Conservation (phyloP, 2,888 invertebrate species). For the Volucella inanis region DNA sequence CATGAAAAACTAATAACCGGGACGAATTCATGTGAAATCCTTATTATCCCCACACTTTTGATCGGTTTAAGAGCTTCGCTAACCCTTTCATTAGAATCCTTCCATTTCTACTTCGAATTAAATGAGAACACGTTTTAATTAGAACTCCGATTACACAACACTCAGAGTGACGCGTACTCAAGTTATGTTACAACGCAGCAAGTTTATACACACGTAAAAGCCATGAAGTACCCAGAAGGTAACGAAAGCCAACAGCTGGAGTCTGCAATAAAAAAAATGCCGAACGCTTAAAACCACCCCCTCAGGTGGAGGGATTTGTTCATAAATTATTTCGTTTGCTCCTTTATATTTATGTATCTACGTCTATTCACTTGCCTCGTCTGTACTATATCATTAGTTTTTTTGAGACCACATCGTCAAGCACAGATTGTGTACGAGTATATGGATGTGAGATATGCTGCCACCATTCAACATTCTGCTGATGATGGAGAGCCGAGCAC, state of each 20-base stretch:
- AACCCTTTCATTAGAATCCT: constrained; percentile 28
- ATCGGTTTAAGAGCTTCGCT: constrained; percentile 12
- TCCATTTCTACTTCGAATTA: constrained; percentile 27
- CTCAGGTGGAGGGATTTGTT: not conserved
- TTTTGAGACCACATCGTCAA: constrained; percentile 26
- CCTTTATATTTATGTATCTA: constrained; percentile 17
- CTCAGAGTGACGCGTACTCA: not conserved
- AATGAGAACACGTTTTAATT: constrained; percentile 44
- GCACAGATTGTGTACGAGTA: not conserved
- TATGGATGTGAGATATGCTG: not conserved
- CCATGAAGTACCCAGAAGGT: constrained; percentile 12
- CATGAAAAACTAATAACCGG: not conserved
- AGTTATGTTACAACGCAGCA: not conserved
- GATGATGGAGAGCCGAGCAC: not conserved
- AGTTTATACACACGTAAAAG: constrained; percentile 36
- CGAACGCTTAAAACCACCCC: not conserved
- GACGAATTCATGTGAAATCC: constrained; percentile 11
- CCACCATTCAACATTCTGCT: not conserved
- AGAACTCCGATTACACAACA: constrained; percentile 34
- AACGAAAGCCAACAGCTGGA: constrained; percentile 1
- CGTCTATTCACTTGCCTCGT: not conserved
- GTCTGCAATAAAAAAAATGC: not conserved
- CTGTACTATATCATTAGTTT: constrained; percentile 22
- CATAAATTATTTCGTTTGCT: constrained; percentile 37
- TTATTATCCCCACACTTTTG: constrained; percentile 28